Base-by-base conservation (phyloP, 2,797 vertebrate genomes). In the Anguilla marmorata region DNA sequence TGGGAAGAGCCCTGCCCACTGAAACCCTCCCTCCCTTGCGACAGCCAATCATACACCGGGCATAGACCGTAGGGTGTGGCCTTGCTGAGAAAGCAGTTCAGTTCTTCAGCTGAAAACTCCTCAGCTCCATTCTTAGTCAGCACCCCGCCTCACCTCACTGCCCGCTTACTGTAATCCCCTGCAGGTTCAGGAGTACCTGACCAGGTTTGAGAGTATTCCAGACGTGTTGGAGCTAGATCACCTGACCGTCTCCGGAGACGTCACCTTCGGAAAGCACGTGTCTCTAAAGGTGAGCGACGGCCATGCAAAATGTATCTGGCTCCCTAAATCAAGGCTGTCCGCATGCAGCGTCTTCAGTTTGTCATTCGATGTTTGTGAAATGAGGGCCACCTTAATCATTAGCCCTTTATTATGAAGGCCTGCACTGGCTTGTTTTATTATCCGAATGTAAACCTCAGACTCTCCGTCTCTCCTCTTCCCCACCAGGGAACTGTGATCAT, bases 171-270 rank as follows among this genome's bases (percentile, higher is more conserved):
- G 2, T 37, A 0, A 85, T 0, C 69, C 7, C 90, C 33, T 58
- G 80, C 93, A 99, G 99, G 99, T 99, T 89, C 98, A 99, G 90
- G 99, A 99, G 94, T 99, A 98, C 89, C 90, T 99, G 94, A 97
- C 93, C 82, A 96, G 99, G 89, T 98, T 99, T 88, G 99, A 99
- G 95, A 99, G 97, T 95, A 99, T 99, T 92, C 99, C 99, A 0
- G 99, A 99, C 92, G 98, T 99, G 96, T 96, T 99, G 93, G 99
- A 99, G 95, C 95, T 99, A 86, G 99, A 99, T 96, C 99, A 99
- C 93, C 97, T 99, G 87, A 99, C 99, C 0, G 98, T 99, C 90
- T 99, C 99, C 19, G 99, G 99, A 91, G 98, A 99, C 85, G 99
- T 99, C 91, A 99, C 99, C 5, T 98, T 99, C 88, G 99, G 99